A percentile compares a stretch with the other conserved stretches of the same genome.
These are phyloP conservation scores for Tridacna gigas DNA, from an alignment of 2,888 invertebrate species.

Conservation along the genomic window DNA sequence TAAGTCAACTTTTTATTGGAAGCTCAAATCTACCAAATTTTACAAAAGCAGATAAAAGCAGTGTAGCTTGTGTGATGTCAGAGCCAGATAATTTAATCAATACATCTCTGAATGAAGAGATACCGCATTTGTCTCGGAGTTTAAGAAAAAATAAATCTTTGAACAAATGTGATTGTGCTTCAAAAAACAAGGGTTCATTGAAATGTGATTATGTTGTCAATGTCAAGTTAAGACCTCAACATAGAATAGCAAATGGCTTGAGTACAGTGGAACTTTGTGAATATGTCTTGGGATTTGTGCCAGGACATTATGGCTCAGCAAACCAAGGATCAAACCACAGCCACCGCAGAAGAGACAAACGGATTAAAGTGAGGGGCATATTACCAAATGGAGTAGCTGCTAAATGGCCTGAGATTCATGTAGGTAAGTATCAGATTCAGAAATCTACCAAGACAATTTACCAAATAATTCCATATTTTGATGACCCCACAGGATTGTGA, in stretches of 20 bases:
- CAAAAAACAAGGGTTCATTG: constrained; percentile 3
- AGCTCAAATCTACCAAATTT: not conserved
- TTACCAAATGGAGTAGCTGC: constrained; percentile 68
- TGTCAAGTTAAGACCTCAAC: constrained; percentile 40
- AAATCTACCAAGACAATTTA: too few relatives aligned
- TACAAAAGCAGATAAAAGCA: constrained; percentile 1
- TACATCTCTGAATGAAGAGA: constrained; percentile 8
- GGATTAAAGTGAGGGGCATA: constrained; percentile 65
- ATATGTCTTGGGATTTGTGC: constrained; percentile 54
- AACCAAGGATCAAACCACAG: constrained; percentile 29
- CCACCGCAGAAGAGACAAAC: constrained; percentile 47
- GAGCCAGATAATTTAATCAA: constrained; percentile 5
- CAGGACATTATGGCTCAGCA: constrained; percentile 57
- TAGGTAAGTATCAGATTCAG: constrained; percentile 59
- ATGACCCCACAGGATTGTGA: too few relatives aligned
- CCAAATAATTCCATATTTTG: too few relatives aligned
- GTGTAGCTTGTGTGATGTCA: constrained; percentile 6
- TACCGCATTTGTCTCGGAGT: not conserved
- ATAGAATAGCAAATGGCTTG: constrained; percentile 10
- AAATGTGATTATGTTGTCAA: constrained; percentile 33
- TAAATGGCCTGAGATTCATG: constrained; percentile 64
- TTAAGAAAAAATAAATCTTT: not conserved
- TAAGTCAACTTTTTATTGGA: constrained; percentile 33
- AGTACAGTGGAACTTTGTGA: constrained; percentile 59
- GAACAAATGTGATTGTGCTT: constrained; percentile 45